A percentile compares a stretch with the other conserved stretches of the same genome.
Evolutionary conservation across 2,888 invertebrate species (phyloP).

Genomic region (Holacanthella duospinosa): DNA sequence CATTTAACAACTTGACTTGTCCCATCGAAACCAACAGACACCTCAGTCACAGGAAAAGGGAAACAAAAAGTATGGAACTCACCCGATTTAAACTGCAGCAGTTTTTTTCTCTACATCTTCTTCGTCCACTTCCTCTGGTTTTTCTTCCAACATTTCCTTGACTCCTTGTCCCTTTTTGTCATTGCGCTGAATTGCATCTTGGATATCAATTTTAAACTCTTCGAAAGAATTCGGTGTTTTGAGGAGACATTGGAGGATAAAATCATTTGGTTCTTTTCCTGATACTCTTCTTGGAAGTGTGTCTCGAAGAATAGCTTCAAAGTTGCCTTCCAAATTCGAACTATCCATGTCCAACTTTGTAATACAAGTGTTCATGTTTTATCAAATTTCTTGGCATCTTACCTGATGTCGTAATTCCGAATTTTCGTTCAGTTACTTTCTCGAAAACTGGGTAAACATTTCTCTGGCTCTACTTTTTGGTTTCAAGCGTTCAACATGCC

Average conservation of each 20-base stretch:
- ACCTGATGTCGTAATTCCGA: too few species aligned
- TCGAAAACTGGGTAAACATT: too few species aligned
- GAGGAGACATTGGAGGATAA: slow-evolving; percentile 54
- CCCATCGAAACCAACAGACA: too few species aligned
- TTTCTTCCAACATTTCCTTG: neutral
- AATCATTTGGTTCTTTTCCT: slow-evolving; percentile 40
- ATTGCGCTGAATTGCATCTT: neutral
- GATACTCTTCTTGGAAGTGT: slow-evolving; percentile 21
- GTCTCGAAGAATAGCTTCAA: slow-evolving; percentile 55
- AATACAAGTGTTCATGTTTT: too few species aligned
- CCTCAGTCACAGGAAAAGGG: neutral
- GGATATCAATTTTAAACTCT: slow-evolving; percentile 54
- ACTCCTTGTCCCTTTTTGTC: neutral
- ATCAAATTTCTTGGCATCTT: slow-evolving; percentile 5
- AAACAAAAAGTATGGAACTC: too few species aligned
- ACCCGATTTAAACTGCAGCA: too few species aligned
- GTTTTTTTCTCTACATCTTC: too few species aligned
- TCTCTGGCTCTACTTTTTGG: too few species aligned
- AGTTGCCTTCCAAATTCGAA: slow-evolving; percentile 60
- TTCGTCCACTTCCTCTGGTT: too few species aligned
- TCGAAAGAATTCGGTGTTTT: slow-evolving; percentile 52
- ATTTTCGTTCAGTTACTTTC: too few species aligned
- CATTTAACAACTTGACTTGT: too few species aligned
- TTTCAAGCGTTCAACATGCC: too few species aligned
- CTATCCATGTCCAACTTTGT: slow-evolving; percentile 61